A percentile compares a stretch with the other conserved stretches of the same genome.
Conservation (phyloP, 2,797 vertebrate species). For the Botia kubotai region DNA sequence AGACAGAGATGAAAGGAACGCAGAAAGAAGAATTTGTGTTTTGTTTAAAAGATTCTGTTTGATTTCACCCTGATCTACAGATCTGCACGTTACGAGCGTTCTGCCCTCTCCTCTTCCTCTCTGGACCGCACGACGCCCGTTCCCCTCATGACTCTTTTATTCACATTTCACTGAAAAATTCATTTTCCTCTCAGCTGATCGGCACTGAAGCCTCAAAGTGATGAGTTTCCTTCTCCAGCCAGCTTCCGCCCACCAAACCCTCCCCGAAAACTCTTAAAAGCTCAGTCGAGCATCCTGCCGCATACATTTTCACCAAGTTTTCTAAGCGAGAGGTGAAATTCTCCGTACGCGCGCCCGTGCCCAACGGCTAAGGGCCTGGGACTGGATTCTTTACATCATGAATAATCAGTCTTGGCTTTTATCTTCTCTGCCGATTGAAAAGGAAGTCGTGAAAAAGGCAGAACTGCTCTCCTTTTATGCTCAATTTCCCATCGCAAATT, state of each 20-base stretch:
- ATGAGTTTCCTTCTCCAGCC: constrained; percentile 60
- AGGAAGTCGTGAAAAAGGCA: constrained; percentile 54
- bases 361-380: constrained; percentile 64
- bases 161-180: constrained; percentile 76
- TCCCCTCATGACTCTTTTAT: constrained; percentile 80
- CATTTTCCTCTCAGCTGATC: constrained; percentile 79
- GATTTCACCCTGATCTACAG: constrained; percentile 56
- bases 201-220: constrained; percentile 69
- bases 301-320: constrained; percentile 70
- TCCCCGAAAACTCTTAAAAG: constrained; percentile 30
- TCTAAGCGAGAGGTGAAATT: constrained; percentile 64
- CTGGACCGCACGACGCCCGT: constrained; percentile 60
- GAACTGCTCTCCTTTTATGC: constrained; percentile 54
- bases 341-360: constrained; percentile 56
- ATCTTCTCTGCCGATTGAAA: constrained; percentile 63
- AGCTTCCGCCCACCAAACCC: constrained; percentile 25
- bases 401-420: constrained; percentile 57
- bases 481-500: constrained; percentile 61
- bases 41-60: constrained; percentile 70
- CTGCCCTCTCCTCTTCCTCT: not conserved
- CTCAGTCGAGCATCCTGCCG: constrained; percentile 61
- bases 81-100: constrained; percentile 61
- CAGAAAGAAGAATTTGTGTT: constrained; percentile 63
- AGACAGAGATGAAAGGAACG: constrained; percentile 66
- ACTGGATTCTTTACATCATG: constrained; percentile 61